A percentile compares a stretch with the other conserved stretches of the same genome.
Evolutionary conservation across 2,113 vertebrate genomes (phyloP).

Genomic region (Centropus unirufus): DNA sequence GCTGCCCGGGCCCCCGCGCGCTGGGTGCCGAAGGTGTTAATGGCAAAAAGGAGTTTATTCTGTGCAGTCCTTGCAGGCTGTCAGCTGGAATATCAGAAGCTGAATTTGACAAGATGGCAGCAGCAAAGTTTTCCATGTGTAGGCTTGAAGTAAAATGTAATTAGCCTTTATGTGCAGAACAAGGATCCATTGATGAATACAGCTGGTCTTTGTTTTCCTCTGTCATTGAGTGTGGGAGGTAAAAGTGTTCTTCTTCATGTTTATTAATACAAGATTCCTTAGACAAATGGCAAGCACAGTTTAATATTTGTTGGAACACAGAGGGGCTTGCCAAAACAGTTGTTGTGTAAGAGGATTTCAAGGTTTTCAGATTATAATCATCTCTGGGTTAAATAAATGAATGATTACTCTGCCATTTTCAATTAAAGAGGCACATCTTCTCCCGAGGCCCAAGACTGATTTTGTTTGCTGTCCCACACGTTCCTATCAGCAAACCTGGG

Average conservation of each 20-base stretch:
- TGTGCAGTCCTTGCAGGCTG: constrained; percentile 43
- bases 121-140: constrained; percentile 86
- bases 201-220: constrained; percentile 86
- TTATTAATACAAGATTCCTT: constrained; percentile 86
- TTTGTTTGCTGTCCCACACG: not conserved
- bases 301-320: constrained; percentile 80
- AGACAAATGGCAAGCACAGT: constrained; percentile 84
- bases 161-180: constrained; percentile 88
- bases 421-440: constrained; percentile 62
- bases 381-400: constrained; percentile 78
- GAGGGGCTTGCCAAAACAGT: constrained; percentile 80
- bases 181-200: constrained; percentile 90
- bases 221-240: constrained; percentile 85
- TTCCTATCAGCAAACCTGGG: constrained; percentile 37
- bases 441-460: constrained; percentile 28
- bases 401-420: constrained; percentile 68
- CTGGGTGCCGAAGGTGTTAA: constrained; percentile 51
- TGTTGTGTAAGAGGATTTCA: constrained; percentile 80
- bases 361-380: constrained; percentile 70
- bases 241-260: constrained; percentile 86
- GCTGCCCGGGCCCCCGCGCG: not conserved
- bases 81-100: constrained; percentile 76
- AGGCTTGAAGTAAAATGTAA: constrained; percentile 88
- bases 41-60: constrained; percentile 9
- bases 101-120: constrained; percentile 74